Conservation (phyloP, 1,140 invertebrate species). For the Lordiphosa collinella region DNA sequence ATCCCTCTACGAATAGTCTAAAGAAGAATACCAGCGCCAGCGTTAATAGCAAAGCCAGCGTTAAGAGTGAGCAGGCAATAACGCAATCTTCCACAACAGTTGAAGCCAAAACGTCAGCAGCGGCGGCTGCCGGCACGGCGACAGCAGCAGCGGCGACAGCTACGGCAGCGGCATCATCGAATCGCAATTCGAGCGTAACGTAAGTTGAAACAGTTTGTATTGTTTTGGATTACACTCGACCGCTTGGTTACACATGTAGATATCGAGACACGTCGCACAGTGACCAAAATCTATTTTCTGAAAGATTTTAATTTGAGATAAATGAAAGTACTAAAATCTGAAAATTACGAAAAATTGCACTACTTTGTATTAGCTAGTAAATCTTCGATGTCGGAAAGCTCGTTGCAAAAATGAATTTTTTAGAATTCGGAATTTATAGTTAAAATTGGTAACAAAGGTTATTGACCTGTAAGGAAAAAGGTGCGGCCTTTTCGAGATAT, state of each 20-base stretch:
- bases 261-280: constrained; percentile 26
- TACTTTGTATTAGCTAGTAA: too few relatives aligned
- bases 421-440: too few relatives aligned
- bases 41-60: constrained; percentile 60
- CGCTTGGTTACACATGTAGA: constrained; percentile 20
- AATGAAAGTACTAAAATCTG: too few relatives aligned
- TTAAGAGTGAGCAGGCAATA: constrained; percentile 70
- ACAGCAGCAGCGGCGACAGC: constrained; percentile 41
- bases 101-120: constrained; percentile 56
- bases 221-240: constrained; percentile 59
- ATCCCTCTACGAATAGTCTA: constrained; percentile 78
- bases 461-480: too few relatives aligned
- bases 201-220: constrained; percentile 78
- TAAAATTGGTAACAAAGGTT: too few relatives aligned
- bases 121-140: constrained; percentile 39
- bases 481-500: too few relatives aligned
- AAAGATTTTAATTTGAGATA: too few relatives aligned
- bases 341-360: too few relatives aligned
- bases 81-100: constrained; percentile 70
- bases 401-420: too few relatives aligned
- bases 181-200: constrained; percentile 81
- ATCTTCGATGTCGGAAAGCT: too few relatives aligned
- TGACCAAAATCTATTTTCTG: too few relatives aligned
- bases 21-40: constrained; percentile 67
- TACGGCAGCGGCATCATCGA: constrained; percentile 53